A percentile compares a stretch with the other conserved stretches of the same genome.
Conservation (phyloP, 2,888 invertebrate species). For the Oscheius sp. region DNA sequence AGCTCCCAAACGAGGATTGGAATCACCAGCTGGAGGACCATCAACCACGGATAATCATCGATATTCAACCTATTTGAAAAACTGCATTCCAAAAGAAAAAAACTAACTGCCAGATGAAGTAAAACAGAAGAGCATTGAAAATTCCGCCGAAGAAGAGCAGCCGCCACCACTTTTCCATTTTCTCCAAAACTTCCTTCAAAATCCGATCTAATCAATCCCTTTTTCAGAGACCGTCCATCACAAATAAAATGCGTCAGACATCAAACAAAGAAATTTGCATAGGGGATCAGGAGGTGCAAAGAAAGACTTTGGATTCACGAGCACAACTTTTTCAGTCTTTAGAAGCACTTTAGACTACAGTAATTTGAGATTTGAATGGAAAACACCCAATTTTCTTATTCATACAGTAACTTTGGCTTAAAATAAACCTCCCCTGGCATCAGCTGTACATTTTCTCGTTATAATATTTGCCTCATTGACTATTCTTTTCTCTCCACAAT, state of each 20-base stretch:
- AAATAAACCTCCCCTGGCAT: too few relatives aligned
- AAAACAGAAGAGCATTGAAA: slow-evolving; percentile 2
- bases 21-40: not conserved
- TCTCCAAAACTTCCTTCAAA: not conserved
- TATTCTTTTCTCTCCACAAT: too few relatives aligned
- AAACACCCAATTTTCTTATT: too few relatives aligned
- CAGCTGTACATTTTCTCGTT: too few relatives aligned
- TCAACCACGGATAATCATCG: not conserved
- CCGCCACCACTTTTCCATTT: not conserved
- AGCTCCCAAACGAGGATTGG: slow-evolving; percentile 10
- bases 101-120: slow-evolving; percentile 2
- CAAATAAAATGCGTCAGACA: not conserved
- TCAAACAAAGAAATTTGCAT: not conserved
- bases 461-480: too few relatives aligned
- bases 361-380: too few relatives aligned
- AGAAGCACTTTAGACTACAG: too few relatives aligned
- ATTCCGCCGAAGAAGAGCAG: not conserved
- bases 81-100: not conserved
- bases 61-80: not conserved
- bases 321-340: too few relatives aligned
- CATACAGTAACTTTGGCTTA: too few relatives aligned
- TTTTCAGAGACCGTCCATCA: not conserved
- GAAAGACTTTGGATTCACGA: not conserved
- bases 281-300: not conserved
- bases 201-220: too few relatives aligned